These are phyloP conservation scores for Sphenodon punctatus DNA, from an alignment of 2,797 vertebrate species.

Conservation along the genomic window DNA sequence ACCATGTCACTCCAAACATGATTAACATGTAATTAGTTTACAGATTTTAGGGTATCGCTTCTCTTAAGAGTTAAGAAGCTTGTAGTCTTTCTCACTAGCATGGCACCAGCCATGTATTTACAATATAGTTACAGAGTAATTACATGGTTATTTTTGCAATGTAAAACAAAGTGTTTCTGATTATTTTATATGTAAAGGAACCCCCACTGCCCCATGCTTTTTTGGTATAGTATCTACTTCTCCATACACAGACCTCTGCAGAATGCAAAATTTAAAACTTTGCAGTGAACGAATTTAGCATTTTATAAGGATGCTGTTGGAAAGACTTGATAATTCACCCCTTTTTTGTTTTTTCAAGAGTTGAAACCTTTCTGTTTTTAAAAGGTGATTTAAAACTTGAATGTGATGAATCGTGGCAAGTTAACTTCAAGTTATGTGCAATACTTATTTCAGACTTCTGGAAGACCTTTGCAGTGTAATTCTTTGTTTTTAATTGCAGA, in stretches of 20 bases:
- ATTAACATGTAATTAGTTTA: slow-evolving; percentile 73
- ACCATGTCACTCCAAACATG: slow-evolving; percentile 76
- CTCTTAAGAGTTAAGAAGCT: slow-evolving; percentile 60
- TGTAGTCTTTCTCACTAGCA: slow-evolving; percentile 73
- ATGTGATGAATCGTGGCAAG: slow-evolving; percentile 99
- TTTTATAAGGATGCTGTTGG: slow-evolving; percentile 95
- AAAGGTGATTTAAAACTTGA: slow-evolving; percentile 99
- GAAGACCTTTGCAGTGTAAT: slow-evolving; percentile 96
- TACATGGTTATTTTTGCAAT: slow-evolving; percentile 86
- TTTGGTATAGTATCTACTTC: slow-evolving; percentile 91
- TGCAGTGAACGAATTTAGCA: slow-evolving; percentile 92
- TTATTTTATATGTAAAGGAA: slow-evolving; percentile 83
- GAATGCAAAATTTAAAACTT: slow-evolving; percentile 92
- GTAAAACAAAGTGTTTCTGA: slow-evolving; percentile 85
- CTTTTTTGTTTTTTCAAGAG: slow-evolving; percentile 88
- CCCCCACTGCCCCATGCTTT: slow-evolving; percentile 77
- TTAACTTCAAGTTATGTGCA: slow-evolving; percentile 99
- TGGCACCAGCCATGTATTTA: slow-evolving; percentile 77
- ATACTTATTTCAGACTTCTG: slow-evolving; percentile 99
- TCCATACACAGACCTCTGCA: slow-evolving; percentile 95
- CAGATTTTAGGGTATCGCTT: slow-evolving; percentile 72
- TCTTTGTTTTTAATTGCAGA: slow-evolving; percentile 97
- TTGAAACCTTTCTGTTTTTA: slow-evolving; percentile 86
- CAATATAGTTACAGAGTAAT: slow-evolving; percentile 81
- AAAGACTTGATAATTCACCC: slow-evolving; percentile 95